Evolutionary conservation across 2,113 vertebrate species (phyloP), one percentile per base, ranked within the genome.

Genomic region (Sardina pilchardus): DNA sequence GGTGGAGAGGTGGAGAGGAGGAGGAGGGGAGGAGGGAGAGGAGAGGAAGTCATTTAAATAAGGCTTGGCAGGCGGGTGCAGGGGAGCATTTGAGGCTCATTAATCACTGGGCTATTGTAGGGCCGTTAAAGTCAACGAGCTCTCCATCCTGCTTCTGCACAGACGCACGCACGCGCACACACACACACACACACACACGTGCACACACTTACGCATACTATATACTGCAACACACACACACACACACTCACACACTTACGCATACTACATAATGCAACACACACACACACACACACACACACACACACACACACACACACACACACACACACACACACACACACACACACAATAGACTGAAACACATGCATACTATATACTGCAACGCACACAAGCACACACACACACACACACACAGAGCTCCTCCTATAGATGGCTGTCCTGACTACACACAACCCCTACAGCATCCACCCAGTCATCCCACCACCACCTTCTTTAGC

Each of bases 1-100:
- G 53, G 39, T 14, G 39, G 59, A 89, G 86, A 82, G 82, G 59
- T 21, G 34, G 80, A 84, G 59, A 26, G 63, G 24, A 84, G 45
- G 50, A 44, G 34, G 16, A 81, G 39, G 53, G 4, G 50, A 53
- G 50, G 8, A n/a, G 50, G 42, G 82, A 34, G 80, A 53, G 12
- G 24, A 26, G 78, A 81, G 75, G 81, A 81, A 82, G n/a, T 82
- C 83, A 91, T 90, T 92, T 92, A 89, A 89, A 90, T 89, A 89
- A 91, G 88, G 89, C 85, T 85, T 88, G 90, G 84, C 88, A 53
- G 88, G 89, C 78, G 85, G 78, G 85, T 86, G 84, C 56, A 26
- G 75, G 88, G 81, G 80, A 83, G 88, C 89, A 86, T 83, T 83
- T 91, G 85, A 90, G 86, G 59, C 80, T 53, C 82, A 89, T 91